Percentiles rank a stretch among this genome's conserved stretches.
Evolutionary conservation across 2,797 vertebrate species (phyloP).

Genomic region (Glyptemys insculpta): DNA sequence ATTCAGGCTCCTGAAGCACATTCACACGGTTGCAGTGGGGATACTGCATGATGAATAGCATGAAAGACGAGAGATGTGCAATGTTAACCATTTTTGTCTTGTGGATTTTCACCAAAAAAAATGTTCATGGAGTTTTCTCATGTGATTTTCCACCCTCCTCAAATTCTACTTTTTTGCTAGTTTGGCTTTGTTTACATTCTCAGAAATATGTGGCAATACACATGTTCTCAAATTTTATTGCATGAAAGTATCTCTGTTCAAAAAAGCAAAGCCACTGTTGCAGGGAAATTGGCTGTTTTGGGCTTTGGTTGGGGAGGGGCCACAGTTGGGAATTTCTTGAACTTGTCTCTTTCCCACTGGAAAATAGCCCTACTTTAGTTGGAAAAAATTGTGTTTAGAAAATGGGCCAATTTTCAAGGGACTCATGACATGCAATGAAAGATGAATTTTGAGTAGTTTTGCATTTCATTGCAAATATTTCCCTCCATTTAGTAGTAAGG

Average conservation of each 20-base stretch:
- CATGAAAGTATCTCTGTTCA: neutral
- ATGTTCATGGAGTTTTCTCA: neutral
- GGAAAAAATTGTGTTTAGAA: neutral
- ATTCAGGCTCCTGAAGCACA: neutral
- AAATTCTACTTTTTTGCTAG: neutral
- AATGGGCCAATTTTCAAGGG: neutral
- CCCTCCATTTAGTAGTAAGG: neutral
- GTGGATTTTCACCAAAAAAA: neutral
- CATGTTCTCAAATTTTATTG: neutral
- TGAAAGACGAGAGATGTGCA: neutral
- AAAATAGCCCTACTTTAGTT: neutral
- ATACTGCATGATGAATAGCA: neutral
- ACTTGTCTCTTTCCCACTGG: neutral
- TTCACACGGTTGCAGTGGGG: neutral
- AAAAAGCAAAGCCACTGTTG: neutral
- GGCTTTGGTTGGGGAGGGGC: neutral
- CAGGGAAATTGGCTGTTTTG: neutral
- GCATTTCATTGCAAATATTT: neutral
- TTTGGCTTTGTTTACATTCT: neutral
- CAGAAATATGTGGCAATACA: neutral
- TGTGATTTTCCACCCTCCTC: neutral
- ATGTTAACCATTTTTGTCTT: neutral
- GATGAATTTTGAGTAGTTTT: neutral
- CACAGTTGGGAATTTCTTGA: neutral
- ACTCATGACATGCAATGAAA: neutral